Base-by-base conservation (phyloP, 1,140 invertebrate species). In the Chrysoperla carnea region DNA sequence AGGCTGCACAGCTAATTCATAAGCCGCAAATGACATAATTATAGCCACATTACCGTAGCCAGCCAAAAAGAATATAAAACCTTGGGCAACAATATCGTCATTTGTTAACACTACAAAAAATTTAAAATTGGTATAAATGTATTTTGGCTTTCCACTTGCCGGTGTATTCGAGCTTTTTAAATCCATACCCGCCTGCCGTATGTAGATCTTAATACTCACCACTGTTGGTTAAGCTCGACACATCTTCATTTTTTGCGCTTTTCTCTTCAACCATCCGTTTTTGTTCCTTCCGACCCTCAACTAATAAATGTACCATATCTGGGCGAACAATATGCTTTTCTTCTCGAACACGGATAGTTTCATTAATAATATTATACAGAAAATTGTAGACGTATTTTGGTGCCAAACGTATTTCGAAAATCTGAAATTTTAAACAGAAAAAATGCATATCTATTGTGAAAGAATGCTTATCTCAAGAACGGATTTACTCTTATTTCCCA, bases 41-140 rank as follows among this genome's bases (percentile, higher is more conserved):
- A 51, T 51, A 0, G 66, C 51, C 0, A 66, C 62, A 17, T 9
- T 72, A 27, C 73, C 70, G 40, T 64, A 65, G 0, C 72, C 73
- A 40, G 68, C 72, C 15, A 69, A 33, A 40, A 72, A 64, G 47
- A 74, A 74, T 37, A 70, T 46, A 29, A 71, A 54, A 8, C 63
- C 59, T 50, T 72, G 66, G 6, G 62, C 64, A 6, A 65, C 56
- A 9, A 74, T 51, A 23, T 67, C 52, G 37, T 67, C 56, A 29
- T 59, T 52, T 6, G 59, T 59, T n/a, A 61, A 50, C 33, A 47
- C 46, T n/a, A n/a, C n/a, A n/a, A n/a, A n/a, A n/a, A n/a, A n/a
- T n/a, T n/a, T n/a, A n/a, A n/a, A n/a, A n/a, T n/a, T n/a, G n/a
- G n/a, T n/a, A n/a, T n/a, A n/a, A n/a, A n/a, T n/a, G n/a, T n/a